phyloP scores from a whole-genome alignment of 2,113 vertebrate genomes.

The Ophiodon elongatus region DNA sequence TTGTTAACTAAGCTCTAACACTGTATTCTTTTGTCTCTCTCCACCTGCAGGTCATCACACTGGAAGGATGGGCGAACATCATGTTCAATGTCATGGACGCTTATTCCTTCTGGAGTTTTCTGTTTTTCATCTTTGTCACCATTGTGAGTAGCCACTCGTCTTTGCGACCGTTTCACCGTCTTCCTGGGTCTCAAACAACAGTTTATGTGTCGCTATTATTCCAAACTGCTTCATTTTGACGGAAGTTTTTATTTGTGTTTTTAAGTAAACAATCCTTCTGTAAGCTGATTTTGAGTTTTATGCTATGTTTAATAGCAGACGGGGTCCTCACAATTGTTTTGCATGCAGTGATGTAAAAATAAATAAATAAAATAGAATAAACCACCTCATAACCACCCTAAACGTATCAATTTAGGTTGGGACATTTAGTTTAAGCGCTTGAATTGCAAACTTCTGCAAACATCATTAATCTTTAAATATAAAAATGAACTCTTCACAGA shows the following conservation, averaged over 20 bases:
- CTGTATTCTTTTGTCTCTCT: not conserved
- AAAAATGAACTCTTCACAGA: not conserved
- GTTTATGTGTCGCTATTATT: not conserved
- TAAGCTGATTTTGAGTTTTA: not conserved
- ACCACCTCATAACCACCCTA: too few species aligned
- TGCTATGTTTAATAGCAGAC: not conserved
- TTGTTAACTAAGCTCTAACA: not conserved
- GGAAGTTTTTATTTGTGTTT: not conserved
- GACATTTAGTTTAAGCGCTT: too few species aligned
- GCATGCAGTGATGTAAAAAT: not conserved
- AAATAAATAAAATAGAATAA: too few species aligned
- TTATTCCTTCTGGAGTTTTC: slow-evolving; percentile 17
- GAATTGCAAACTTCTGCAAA: too few species aligned
- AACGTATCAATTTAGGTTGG: too few species aligned
- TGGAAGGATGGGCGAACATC: slow-evolving; percentile 40
- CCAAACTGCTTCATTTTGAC: not conserved
- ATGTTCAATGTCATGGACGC: slow-evolving; percentile 24
- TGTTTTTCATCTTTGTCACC: slow-evolving; percentile 1
- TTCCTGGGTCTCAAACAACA: not conserved
- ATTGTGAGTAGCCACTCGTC: slow-evolving; percentile 24
- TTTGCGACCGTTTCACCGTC: not conserved
- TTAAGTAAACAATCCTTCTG: not conserved
- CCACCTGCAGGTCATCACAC: slow-evolving; percentile 20
- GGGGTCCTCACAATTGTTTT: not conserved
- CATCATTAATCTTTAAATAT: too few species aligned